Evolutionary conservation across 2,888 invertebrate genomes (phyloP).

Genomic region (Lutraria lutraria): DNA sequence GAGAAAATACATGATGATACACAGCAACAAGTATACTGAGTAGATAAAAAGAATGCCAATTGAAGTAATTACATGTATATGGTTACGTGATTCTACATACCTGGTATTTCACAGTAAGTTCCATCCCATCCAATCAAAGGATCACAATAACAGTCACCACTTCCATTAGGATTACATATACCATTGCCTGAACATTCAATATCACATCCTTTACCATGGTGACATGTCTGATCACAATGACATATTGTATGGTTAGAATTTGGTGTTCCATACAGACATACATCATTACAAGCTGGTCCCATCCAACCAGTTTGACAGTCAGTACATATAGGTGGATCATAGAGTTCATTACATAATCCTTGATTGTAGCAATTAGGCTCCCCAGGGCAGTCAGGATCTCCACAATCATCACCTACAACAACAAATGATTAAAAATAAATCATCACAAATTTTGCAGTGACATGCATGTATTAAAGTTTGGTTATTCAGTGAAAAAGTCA

Average conservation of each 20-base stretch:
- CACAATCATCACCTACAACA: slow-evolving; percentile 74
- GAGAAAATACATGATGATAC: no score
- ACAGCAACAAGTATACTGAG: no score
- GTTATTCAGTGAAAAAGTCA: neutral
- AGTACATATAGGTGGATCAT: slow-evolving; percentile 76
- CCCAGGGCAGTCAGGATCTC: slow-evolving; percentile 77
- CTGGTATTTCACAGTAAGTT: slow-evolving; percentile 77
- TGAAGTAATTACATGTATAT: no score
- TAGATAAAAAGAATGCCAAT: no score
- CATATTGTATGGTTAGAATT: slow-evolving; percentile 68
- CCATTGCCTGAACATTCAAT: slow-evolving; percentile 80
- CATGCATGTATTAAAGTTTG: no score
- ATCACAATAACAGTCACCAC: slow-evolving; percentile 73
- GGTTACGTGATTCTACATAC: slow-evolving; percentile 20
- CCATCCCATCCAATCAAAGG: slow-evolving; percentile 78
- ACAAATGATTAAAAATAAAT: no score
- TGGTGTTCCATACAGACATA: slow-evolving; percentile 73
- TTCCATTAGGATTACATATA: slow-evolving; percentile 64
- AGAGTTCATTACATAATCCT: slow-evolving; percentile 72
- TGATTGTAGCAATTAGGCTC: slow-evolving; percentile 76
- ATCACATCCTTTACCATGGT: slow-evolving; percentile 79
- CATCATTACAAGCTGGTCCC: slow-evolving; percentile 77
- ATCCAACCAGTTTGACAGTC: slow-evolving; percentile 77
- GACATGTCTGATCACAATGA: slow-evolving; percentile 77
- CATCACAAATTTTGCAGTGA: no score